A percentile compares a stretch with the other conserved stretches of the same genome.
Evolutionary conservation across 2,797 vertebrate species (phyloP).

Genomic region (Myotis findleyi): DNA sequence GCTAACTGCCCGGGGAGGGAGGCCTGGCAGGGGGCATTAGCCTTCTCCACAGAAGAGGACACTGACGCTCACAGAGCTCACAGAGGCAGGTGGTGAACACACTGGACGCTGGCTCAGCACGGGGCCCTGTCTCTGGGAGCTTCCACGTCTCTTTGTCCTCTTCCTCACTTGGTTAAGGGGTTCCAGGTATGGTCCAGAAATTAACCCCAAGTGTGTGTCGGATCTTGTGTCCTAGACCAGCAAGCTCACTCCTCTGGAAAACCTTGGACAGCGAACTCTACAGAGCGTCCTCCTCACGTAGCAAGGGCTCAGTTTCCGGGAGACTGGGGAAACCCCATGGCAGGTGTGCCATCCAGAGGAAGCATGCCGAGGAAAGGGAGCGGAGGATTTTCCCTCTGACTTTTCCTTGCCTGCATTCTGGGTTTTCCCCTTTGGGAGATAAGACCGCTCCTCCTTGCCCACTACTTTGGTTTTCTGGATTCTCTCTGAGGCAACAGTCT

Average conservation of each 20-base stretch:
- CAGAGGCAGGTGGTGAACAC: not conserved
- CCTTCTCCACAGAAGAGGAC: not conserved
- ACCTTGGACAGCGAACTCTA: not conserved
- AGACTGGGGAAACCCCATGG: not conserved
- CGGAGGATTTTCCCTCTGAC: not conserved
- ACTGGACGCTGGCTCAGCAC: fast-evolving
- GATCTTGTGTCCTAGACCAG: not conserved
- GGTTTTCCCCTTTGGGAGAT: not conserved
- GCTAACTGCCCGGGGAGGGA: not conserved
- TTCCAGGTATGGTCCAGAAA: not conserved
- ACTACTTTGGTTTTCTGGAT: not conserved
- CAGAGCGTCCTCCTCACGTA: not conserved
- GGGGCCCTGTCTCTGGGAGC: not conserved
- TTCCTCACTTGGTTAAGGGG: not conserved
- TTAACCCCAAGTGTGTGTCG: not conserved
- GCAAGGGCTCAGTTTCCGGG: not conserved
- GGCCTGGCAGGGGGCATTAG: not conserved
- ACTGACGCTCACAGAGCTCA: not conserved
- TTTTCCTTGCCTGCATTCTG: not conserved
- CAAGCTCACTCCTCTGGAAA: not conserved
- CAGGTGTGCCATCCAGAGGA: not conserved
- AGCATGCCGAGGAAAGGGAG: not conserved
- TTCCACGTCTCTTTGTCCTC: not conserved
- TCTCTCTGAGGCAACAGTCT: not conserved
- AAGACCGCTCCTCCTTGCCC: not conserved